A percentile compares a stretch with the other conserved stretches of the same genome.
Evolutionary conservation across 2,888 invertebrate species (phyloP).

Genomic region (Calameuta pallipes): DNA sequence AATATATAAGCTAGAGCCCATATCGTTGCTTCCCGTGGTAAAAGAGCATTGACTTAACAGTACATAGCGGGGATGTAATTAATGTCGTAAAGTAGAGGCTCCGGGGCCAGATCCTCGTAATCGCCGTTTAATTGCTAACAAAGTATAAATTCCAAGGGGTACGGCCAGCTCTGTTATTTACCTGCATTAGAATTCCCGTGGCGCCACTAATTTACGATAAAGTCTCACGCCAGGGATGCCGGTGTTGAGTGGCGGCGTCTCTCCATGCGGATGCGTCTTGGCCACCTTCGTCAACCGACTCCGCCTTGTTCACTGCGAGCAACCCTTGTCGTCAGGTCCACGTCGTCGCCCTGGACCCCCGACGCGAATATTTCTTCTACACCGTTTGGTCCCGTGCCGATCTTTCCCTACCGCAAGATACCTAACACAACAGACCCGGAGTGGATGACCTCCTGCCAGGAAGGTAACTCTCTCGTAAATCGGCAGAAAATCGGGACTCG

Average conservation of each 20-base stretch:
- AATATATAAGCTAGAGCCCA: background rate
- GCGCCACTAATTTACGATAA: constrained; percentile 25
- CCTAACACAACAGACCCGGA: constrained; percentile 11
- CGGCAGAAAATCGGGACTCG: constrained; percentile 15
- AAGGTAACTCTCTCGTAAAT: constrained; percentile 25
- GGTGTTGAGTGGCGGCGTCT: constrained; percentile 25
- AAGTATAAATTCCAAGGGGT: constrained; percentile 40
- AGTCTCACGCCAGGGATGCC: constrained; percentile 19
- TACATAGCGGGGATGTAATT: constrained; percentile 3
- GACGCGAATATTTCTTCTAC: constrained; percentile 7
- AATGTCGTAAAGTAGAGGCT: constrained; percentile 6
- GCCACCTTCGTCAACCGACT: background rate
- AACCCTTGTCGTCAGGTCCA: background rate
- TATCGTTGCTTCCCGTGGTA: background rate
- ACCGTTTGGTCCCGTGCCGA: background rate
- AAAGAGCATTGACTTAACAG: background rate
- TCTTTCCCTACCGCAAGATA: background rate
- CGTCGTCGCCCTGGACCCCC: constrained; percentile 20
- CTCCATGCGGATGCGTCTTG: background rate
- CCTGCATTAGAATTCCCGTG: constrained; percentile 45
- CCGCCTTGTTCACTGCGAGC: background rate
- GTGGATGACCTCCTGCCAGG: constrained; percentile 17
- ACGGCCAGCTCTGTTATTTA: constrained; percentile 28
- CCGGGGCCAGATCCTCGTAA: constrained; percentile 12
- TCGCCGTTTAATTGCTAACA: constrained; percentile 42